Percentiles rank a stretch among this genome's conserved stretches.
Evolutionary conservation across 2,888 invertebrate species (phyloP).

Genomic region (Tenodera sinensis): DNA sequence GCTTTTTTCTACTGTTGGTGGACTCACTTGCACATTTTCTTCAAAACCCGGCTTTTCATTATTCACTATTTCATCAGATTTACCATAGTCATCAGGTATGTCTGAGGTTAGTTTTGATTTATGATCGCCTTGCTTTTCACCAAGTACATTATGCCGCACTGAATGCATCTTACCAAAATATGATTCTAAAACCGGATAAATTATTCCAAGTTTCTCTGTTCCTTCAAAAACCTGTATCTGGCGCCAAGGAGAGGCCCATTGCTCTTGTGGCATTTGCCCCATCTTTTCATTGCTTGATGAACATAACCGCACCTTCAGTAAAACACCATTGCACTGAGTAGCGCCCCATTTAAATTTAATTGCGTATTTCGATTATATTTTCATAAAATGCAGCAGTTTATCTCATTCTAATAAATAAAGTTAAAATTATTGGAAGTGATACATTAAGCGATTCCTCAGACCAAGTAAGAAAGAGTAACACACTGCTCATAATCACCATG

Average conservation of each 20-base stretch:
- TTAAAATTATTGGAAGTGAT: too few relatives aligned
- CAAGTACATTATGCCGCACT: neutral
- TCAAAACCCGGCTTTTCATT: constrained; percentile 15
- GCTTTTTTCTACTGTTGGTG: neutral
- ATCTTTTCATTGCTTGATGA: constrained; percentile 16
- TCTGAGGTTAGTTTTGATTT: neutral
- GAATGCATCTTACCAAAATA: constrained; percentile 10
- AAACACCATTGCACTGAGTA: neutral
- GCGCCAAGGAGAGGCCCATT: constrained; percentile 15
- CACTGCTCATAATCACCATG: too few relatives aligned
- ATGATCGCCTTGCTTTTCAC: neutral
- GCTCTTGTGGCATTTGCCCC: constrained; percentile 17
- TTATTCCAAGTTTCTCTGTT: constrained; percentile 10
- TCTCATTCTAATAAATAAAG: too few relatives aligned
- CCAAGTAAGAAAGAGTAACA: too few relatives aligned
- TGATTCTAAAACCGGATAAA: neutral
- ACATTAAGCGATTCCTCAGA: too few relatives aligned
- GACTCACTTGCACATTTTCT: neutral
- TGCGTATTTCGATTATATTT: too few relatives aligned
- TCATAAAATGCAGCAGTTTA: too few relatives aligned
- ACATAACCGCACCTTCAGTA: constrained; percentile 2
- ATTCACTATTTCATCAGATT: neutral
- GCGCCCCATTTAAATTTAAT: too few relatives aligned
- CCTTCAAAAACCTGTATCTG: constrained; percentile 16
- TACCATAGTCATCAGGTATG: neutral